Evolutionary conservation across 1,140 invertebrate species (phyloP).

Genomic region (Bombyx mandarina): DNA sequence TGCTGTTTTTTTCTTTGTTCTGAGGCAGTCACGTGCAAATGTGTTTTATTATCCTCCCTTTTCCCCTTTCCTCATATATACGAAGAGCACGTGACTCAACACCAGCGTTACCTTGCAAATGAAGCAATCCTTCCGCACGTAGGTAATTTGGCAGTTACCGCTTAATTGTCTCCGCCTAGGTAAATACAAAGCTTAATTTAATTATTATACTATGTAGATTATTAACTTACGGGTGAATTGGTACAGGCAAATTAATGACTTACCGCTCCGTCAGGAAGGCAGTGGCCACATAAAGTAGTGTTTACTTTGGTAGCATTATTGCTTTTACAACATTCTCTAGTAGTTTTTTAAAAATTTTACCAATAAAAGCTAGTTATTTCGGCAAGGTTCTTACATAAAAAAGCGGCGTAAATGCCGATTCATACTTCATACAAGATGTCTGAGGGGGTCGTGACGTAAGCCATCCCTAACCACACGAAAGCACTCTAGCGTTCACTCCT

Average conservation of each 20-base stretch:
- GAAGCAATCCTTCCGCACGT: slow-evolving; percentile 21
- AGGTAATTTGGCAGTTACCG: slow-evolving; percentile 12
- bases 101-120: slow-evolving; percentile 34
- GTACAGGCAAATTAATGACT: too few species aligned
- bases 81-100: slow-evolving; percentile 8
- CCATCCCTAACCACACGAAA: slow-evolving; percentile 16
- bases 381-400: slow-evolving; percentile 36
- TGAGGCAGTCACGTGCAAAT: slow-evolving; percentile 46
- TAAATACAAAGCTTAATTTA: too few species aligned
- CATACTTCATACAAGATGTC: background rate
- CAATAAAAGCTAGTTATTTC: slow-evolving; percentile 19
- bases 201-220: too few species aligned
- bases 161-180: background rate
- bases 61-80: slow-evolving; percentile 9
- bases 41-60: slow-evolving; percentile 48
- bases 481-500: slow-evolving; percentile 12
- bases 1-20: slow-evolving; percentile 46
- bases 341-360: slow-evolving; percentile 28
- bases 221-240: too few species aligned
- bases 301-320: too few species aligned
- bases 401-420: slow-evolving; percentile 24
- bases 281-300: too few species aligned
- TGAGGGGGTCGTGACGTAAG: slow-evolving; percentile 12
- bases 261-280: too few species aligned
- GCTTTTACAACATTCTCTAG: slow-evolving; percentile 7